These are phyloP conservation scores for Apostichopus californicus DNA, from an alignment of 35 echinoderm and acorn worm species.

Conservation along the genomic window DNA sequence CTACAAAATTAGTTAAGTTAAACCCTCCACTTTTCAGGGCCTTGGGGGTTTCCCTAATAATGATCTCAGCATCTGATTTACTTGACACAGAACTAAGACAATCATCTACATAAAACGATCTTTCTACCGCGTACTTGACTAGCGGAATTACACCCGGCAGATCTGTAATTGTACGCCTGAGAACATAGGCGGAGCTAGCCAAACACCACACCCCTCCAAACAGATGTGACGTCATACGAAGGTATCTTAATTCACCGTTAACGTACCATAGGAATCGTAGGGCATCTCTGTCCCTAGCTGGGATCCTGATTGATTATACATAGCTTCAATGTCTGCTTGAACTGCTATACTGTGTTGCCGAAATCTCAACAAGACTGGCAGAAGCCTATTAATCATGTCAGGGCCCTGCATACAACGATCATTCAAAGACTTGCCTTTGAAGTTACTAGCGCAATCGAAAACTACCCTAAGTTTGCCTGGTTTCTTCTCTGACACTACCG, in stretches of 20 bases:
- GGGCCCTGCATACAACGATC: too few relatives aligned
- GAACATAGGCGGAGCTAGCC: conserved; percentile 11
- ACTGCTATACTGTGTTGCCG: too few relatives aligned
- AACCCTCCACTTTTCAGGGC: conserved; percentile 36
- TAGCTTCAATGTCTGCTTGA: too few relatives aligned
- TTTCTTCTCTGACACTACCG: too few relatives aligned
- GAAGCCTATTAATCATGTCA: too few relatives aligned
- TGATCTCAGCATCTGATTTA: background rate
- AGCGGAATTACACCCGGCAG: background rate
- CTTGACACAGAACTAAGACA: background rate
- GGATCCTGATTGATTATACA: too few relatives aligned
- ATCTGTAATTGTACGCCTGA: background rate
- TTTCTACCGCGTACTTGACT: background rate
- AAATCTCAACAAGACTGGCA: too few relatives aligned
- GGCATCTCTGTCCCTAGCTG: background rate
- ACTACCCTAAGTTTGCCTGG: too few relatives aligned
- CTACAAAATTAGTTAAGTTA: conserved; percentile 62
- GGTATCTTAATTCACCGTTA: background rate
- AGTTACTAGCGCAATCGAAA: too few relatives aligned
- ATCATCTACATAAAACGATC: conserved; percentile 44
- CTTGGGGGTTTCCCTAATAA: conserved; percentile 47
- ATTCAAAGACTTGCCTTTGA: too few relatives aligned
- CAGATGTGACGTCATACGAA: background rate
- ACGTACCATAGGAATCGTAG: background rate
- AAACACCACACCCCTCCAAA: conserved; percentile 28